Conservation (phyloP, 2,888 invertebrate genomes). For the Agrotis puta region DNA sequence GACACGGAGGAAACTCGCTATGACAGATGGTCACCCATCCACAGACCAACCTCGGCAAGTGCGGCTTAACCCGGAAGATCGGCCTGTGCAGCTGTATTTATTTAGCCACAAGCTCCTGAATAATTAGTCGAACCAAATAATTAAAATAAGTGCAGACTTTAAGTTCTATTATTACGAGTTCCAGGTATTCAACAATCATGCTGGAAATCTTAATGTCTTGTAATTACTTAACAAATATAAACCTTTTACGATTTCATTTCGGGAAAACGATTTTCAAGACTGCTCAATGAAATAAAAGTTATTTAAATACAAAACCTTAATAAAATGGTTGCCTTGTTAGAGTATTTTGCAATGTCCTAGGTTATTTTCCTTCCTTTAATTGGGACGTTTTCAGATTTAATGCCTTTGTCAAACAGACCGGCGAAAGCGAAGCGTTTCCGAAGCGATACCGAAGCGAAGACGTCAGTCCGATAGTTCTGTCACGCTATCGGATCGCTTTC, state of each 20-base stretch:
- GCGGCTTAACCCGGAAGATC: no score
- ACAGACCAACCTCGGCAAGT: no score
- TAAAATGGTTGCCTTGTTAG: slow-evolving; percentile 1
- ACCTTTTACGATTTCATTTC: slow-evolving; percentile 6
- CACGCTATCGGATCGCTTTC: no score
- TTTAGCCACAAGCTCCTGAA: no score
- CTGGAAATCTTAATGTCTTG: background rate
- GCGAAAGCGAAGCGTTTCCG: no score
- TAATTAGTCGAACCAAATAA: background rate
- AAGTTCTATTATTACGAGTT: background rate
- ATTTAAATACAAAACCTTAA: background rate
- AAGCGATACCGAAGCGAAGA: no score
- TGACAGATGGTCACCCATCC: no score
- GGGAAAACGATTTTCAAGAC: background rate
- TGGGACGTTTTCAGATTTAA: background rate
- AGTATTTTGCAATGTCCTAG: background rate
- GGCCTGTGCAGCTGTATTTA: no score
- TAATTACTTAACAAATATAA: background rate
- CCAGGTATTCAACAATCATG: background rate
- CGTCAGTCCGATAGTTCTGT: no score
- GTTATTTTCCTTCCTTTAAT: slow-evolving; percentile 29
- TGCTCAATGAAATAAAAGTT: background rate
- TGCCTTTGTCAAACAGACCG: no score
- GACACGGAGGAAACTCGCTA: no score
- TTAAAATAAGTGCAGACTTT: background rate